Evolutionary conservation across 2,888 invertebrate genomes (phyloP), one percentile per base, ranked within the genome.

Genomic region (Erebia ligea): DNA sequence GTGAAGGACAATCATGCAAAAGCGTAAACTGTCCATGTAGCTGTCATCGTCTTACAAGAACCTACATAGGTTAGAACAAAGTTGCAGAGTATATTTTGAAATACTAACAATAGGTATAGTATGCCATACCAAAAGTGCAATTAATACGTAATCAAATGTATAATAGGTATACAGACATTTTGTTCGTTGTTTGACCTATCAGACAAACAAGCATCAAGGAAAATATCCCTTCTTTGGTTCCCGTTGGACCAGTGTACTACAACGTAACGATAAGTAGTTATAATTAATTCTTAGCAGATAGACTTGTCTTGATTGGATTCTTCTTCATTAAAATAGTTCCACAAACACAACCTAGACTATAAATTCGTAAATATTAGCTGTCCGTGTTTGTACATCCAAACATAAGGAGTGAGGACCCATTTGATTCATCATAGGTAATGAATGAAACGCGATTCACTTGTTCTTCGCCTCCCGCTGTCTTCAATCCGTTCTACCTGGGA

Each of bases 401-500:
- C 67, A 76, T 75, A 76, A 74, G 50, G 15, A 50, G 71, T 77
- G 69, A 21, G 1, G 11, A 45, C 69, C 74, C 75, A 70, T 71
- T 68, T 75, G 70, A 73, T 74, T 45, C 45, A 71, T 75, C 6
- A 76, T 77, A 75, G 73, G 73, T 75, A 68, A 61, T 62, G 73
- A 71, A 74, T 63, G 48, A 69, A 42, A 19, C 57, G 54, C 66
- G 72, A 68, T 72, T 72, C 58, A 81, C 82, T 82, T 81, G 82
- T 82, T 69, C 69, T 76, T 78, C 75, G 82, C 85, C 82, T 84
- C 88, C 86, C 83, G 84, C 80, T 80, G 79, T 78, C 79, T 82
- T 77, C 81, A 70, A 73, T 78, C 83, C 84, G 81, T 84, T 81
- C 80, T 82, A 89, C 89, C 91, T 92, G 83, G 68, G 84, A 89